Percentiles rank a stretch among this genome's conserved stretches.
These are phyloP conservation scores for Diuraphis noxia DNA, from an alignment of 1,140 invertebrate species.

Conservation along the genomic window DNA sequence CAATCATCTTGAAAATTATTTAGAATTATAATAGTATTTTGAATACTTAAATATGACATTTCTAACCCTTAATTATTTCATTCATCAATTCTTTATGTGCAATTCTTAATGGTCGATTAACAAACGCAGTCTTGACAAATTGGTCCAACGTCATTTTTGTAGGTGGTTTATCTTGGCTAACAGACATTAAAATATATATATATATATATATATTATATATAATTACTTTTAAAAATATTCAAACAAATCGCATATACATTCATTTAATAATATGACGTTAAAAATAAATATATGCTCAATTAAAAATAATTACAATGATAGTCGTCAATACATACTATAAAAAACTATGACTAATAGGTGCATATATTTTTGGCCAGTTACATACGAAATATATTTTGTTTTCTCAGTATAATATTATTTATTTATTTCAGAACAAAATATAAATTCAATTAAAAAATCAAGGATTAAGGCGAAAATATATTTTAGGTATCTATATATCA, in stretches of 20 bases:
- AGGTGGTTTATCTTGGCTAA: not conserved
- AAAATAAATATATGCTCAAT: not conserved
- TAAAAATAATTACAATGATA: not conserved
- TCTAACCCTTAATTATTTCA: conserved; percentile 14
- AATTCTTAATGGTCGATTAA: not conserved
- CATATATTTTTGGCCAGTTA: conserved; percentile 18
- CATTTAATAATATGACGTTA: not conserved
- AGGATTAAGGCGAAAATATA: not conserved
- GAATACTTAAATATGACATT: not conserved
- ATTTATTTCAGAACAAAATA: not conserved
- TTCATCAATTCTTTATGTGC: conserved; percentile 26
- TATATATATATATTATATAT: no score
- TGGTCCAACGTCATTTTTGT: not conserved
- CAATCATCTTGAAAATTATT: not conserved
- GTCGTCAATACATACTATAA: not conserved
- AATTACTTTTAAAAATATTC: not conserved
- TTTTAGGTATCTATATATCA: not conserved
- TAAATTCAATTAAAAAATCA: not conserved
- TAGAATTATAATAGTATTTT: no score
- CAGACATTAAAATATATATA: not conserved
- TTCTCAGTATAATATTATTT: not conserved
- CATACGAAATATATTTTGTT: not conserved
- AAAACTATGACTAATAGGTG: not conserved
- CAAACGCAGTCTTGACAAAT: not conserved
- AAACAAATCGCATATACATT: not conserved